A percentile compares a stretch with the other conserved stretches of the same genome.
These are phyloP conservation scores for Raja brachyura DNA, from an alignment of 2,113 vertebrate genomes.

Conservation along the genomic window DNA sequence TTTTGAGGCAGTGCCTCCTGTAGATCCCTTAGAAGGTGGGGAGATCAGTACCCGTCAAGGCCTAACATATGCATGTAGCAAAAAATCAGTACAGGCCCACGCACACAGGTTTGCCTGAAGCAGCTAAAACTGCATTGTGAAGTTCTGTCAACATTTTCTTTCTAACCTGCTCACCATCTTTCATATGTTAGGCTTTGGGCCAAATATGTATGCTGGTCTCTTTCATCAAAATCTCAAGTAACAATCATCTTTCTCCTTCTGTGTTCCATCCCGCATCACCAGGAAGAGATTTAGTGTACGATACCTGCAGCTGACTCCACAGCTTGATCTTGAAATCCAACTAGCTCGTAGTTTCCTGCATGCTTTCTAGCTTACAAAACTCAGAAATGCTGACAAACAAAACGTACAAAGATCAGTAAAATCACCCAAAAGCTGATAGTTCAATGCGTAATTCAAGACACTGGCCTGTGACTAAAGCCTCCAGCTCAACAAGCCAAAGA, in stretches of 20 bases:
- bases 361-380: neutral
- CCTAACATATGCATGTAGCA: neutral
- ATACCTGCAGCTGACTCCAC: neutral
- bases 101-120: neutral
- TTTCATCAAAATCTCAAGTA: neutral
- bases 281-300: neutral
- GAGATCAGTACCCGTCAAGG: too few species aligned
- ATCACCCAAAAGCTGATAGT: neutral
- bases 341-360: neutral
- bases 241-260: conserved; percentile 11
- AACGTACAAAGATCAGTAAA: neutral
- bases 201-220: conserved; percentile 5
- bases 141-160: conserved; percentile 1
- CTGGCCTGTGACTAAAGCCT: neutral
- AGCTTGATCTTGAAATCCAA: neutral
- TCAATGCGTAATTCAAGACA: neutral
- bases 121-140: conserved; percentile 18
- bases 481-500: neutral
- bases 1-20: too few species aligned
- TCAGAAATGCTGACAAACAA: neutral
- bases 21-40: too few species aligned
- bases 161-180: neutral
- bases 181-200: conserved; percentile 7
- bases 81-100: neutral
- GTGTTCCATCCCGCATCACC: neutral